Percentiles rank a stretch among this genome's conserved stretches.
phyloP scores from a whole-genome alignment of 2,888 invertebrate species.

The Gnatocerus cornutus region DNA sequence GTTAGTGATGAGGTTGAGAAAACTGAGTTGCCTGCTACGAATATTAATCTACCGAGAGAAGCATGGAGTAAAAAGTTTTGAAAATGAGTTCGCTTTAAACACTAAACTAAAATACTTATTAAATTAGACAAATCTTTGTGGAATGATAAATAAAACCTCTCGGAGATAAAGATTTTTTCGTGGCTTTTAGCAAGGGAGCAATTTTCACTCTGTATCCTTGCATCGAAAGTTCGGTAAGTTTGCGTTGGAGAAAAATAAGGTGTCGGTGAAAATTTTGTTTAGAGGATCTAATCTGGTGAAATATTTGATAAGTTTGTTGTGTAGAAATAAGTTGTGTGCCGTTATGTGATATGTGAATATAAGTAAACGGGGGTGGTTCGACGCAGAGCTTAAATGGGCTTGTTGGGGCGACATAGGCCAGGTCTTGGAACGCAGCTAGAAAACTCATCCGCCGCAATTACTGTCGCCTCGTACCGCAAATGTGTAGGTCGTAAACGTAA shows the following conservation, averaged over 20 bases:
- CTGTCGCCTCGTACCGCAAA: constrained; percentile 55
- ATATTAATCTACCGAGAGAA: background rate
- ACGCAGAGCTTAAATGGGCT: constrained; percentile 22
- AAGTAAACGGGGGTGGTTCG: constrained; percentile 21
- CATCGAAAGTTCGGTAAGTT: constrained; percentile 17
- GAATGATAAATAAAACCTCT: background rate
- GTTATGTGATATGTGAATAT: constrained; percentile 41
- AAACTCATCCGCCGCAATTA: constrained; percentile 54
- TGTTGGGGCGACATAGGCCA: constrained; percentile 27
- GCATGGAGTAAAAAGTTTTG: too few relatives aligned
- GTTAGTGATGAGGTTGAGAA: background rate
- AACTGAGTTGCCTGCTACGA: background rate
- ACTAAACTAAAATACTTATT: too few relatives aligned
- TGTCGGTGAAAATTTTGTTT: constrained; percentile 26
- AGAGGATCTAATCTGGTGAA: constrained; percentile 22
- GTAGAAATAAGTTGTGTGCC: constrained; percentile 30
- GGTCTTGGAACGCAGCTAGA: constrained; percentile 35
- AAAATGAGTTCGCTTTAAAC: too few relatives aligned
- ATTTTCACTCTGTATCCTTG: background rate
- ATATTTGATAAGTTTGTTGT: constrained; percentile 28
- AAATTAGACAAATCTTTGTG: background rate
- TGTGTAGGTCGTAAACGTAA: constrained; percentile 59
- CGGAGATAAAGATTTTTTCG: background rate
- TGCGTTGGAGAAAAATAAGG: constrained; percentile 16
- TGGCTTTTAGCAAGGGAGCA: constrained; percentile 1